Evolutionary conservation across 2,888 invertebrate species (phyloP).

Genomic region (Rhynchonema sp.): DNA sequence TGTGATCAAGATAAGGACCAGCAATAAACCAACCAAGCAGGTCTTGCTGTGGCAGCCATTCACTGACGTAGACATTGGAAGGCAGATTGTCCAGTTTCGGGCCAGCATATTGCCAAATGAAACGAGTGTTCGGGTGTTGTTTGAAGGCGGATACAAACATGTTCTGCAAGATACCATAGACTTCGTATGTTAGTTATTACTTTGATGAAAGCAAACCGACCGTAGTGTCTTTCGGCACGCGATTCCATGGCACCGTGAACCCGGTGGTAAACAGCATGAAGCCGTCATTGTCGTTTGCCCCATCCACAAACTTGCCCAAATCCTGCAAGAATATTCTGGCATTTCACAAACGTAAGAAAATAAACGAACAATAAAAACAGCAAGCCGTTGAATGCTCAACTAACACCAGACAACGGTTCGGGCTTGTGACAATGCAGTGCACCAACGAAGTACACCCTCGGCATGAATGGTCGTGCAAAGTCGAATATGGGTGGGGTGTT

Average conservation of each 20-base stretch:
- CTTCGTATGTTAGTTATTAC: neutral
- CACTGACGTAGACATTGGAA: constrained; percentile 23
- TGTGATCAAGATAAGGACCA: too few species aligned
- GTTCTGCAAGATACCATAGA: constrained; percentile 9
- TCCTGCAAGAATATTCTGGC: constrained; percentile 16
- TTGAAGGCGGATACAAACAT: constrained; percentile 16
- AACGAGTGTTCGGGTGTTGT: constrained; percentile 13
- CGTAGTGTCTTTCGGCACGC: constrained; percentile 14
- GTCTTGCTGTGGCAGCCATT: constrained; percentile 33
- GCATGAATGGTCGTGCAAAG: constrained; percentile 24
- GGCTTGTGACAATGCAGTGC: constrained; percentile 24
- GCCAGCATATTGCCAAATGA: constrained; percentile 24
- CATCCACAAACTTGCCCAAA: constrained; percentile 12
- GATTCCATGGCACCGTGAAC: constrained; percentile 18
- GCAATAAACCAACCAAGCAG: constrained; percentile 28
- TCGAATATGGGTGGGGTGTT: constrained; percentile 27
- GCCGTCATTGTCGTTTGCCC: constrained; percentile 13
- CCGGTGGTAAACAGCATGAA: constrained; percentile 22
- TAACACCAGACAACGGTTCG: constrained; percentile 12
- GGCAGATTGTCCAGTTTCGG: constrained; percentile 12
- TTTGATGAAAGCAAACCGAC: constrained; percentile 10
- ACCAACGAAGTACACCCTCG: constrained; percentile 21
- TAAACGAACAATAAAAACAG: too few species aligned
- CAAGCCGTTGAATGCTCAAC: neutral
- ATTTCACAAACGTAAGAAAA: too few species aligned